A percentile compares a stretch with the other conserved stretches of the same genome.
Conservation (phyloP, 2,113 vertebrate species). For the Bambusicola thoracicus region DNA sequence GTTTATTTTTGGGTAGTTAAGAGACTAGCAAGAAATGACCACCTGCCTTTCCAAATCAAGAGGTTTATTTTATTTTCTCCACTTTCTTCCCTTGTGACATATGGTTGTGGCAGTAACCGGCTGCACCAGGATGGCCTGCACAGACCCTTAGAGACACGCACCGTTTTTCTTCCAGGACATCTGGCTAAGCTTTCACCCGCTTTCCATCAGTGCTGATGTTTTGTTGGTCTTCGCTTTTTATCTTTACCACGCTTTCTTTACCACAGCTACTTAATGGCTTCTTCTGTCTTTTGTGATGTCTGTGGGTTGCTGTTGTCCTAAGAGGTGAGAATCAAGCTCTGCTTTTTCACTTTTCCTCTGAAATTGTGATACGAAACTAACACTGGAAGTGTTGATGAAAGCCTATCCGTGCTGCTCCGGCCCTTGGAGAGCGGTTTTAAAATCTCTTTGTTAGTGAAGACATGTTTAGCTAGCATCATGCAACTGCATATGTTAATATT, state of each 20-base stretch:
- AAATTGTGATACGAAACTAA: neutral
- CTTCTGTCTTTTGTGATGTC: neutral
- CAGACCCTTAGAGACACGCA: neutral
- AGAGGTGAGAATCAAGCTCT: neutral
- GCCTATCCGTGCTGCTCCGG: neutral
- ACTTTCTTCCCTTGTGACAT: neutral
- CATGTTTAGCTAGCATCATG: conserved; percentile 23
- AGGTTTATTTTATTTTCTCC: neutral
- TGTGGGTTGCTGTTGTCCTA: neutral
- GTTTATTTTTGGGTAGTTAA: neutral
- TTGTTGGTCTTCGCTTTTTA: conserved; percentile 19
- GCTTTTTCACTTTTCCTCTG: neutral
- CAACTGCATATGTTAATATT: conserved; percentile 41
- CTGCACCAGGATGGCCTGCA: neutral
- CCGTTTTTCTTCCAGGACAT: neutral
- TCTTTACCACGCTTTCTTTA: neutral
- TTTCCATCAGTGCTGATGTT: neutral
- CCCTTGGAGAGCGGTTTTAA: neutral
- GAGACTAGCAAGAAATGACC: neutral
- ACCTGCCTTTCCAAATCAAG: neutral
- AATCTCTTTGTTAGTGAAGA: conserved; percentile 10
- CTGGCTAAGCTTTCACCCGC: neutral
- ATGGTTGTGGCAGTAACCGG: neutral
- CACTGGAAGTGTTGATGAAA: neutral
- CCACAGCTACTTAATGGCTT: neutral